These are phyloP conservation scores for Cichlasoma orientale DNA, from an alignment of 2,797 vertebrate genomes.

Conservation along the genomic window DNA sequence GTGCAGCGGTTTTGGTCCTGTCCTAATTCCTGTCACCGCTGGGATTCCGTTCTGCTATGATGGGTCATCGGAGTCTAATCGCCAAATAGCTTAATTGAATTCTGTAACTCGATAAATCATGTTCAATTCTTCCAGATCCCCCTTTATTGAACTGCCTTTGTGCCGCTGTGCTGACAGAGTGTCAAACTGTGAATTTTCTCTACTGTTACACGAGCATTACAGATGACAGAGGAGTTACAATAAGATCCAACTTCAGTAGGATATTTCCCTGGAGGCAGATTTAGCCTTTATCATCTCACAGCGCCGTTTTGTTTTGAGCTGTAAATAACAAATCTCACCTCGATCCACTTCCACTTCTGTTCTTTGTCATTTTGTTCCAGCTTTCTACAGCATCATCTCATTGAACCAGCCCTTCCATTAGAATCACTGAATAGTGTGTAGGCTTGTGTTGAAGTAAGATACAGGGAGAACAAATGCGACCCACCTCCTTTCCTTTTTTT, in stretches of 20 bases:
- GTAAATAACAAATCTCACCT: background rate
- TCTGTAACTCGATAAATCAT: background rate
- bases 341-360: background rate
- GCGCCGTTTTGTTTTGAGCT: background rate
- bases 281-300: background rate
- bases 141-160: background rate
- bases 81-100: background rate
- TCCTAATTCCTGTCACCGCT: background rate
- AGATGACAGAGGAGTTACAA: background rate
- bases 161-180: background rate
- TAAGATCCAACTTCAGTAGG: background rate
- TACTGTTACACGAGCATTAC: background rate
- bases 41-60: background rate
- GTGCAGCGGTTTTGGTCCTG: background rate
- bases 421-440: slow-evolving; percentile 6
- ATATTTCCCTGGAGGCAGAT: background rate
- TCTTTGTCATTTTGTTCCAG: background rate
- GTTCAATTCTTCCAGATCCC: background rate
- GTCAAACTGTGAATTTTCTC: background rate
- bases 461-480: slow-evolving; percentile 49
- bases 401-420: background rate
- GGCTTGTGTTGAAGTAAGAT: background rate
- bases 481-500: slow-evolving; percentile 23
- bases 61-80: background rate
- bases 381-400: background rate